Evolutionary conservation across 2,888 invertebrate species (phyloP), one percentile per base, ranked within the genome.

Genomic region (Eumacrocentrus americanus): DNA sequence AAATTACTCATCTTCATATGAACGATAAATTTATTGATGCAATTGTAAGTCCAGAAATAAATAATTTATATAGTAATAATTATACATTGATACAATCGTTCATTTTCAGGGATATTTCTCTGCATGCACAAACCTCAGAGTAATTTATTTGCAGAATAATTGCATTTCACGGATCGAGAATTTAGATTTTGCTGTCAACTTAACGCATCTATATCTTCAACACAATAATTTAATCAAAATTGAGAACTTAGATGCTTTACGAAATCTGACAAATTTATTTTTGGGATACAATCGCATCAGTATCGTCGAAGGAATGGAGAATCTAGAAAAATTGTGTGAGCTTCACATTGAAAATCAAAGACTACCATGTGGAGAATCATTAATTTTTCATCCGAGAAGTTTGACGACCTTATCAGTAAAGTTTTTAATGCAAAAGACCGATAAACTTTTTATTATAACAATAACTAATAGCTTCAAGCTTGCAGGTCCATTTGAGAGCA

Each of bases 81-180:
- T 3, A 34, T 51, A 4, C 0, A 34, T 34, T 38, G 11, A 16
- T 35, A 23, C 50, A 52, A 57, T 48, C 11, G 52, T 20, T 57
- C n/a, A 46, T 44, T 68, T 72, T 37, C 65, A 82, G 81, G 79
- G 76, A 18, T 75, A 81, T 64, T 70, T 83, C 20, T 72, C 76
- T 11, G 62, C 68, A 29, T 82, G 79, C 44, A 74, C 72, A 66
- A 84, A 85, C 48, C 78, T 91, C n/a, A 81, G 81, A 61, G 88
- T 89, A 18, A 78, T 88, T 14, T 95, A 90, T 81, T 84, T 91
- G 38, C 95, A 93, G 74, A 91, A 90, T 72, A 97, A 96, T 77
- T 86, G 86, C 69, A 88, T 97, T 66, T 80, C 84, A 1, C 87
- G 87, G 76, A 87, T 96, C 18, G 86, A 90, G 75, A 91, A 92